Conservation (phyloP, 2,113 vertebrate species). For the Myiopsitta monachus region DNA sequence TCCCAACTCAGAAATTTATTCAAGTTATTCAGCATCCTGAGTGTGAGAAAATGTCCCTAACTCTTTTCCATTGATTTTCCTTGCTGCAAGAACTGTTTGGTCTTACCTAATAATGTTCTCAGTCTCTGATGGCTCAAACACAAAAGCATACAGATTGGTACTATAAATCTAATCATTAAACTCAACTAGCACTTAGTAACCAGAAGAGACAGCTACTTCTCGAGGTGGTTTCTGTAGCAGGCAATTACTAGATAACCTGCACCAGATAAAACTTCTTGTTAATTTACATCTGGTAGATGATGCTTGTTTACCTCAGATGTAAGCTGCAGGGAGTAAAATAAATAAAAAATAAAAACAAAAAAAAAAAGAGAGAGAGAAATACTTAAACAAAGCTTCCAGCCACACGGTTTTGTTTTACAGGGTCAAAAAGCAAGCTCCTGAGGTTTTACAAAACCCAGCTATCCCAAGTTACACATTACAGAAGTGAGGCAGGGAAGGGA, state of each 20-base stretch:
- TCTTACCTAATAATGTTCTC: not conserved
- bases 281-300: not conserved
- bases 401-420: not conserved
- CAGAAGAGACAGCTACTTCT: not conserved
- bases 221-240: not conserved
- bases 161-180: not conserved
- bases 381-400: not conserved
- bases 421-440: not conserved
- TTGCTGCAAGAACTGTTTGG: not conserved
- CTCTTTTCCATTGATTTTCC: not conserved
- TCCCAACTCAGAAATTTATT: not conserved
- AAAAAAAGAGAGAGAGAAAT: no score
- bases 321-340: not conserved
- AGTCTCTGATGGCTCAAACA: not conserved
- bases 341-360: not conserved
- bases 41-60: not conserved
- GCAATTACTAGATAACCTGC: not conserved
- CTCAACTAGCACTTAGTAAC: not conserved
- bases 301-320: not conserved
- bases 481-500: not conserved
- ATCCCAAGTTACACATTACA: not conserved
- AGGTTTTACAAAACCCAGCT: constrained; percentile 13
- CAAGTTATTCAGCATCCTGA: not conserved
- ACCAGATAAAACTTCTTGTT: not conserved
- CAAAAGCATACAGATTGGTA: not conserved